These are phyloP conservation scores for Drosophila demipolita DNA, from an alignment of 2,888 invertebrate genomes.

Conservation along the genomic window DNA sequence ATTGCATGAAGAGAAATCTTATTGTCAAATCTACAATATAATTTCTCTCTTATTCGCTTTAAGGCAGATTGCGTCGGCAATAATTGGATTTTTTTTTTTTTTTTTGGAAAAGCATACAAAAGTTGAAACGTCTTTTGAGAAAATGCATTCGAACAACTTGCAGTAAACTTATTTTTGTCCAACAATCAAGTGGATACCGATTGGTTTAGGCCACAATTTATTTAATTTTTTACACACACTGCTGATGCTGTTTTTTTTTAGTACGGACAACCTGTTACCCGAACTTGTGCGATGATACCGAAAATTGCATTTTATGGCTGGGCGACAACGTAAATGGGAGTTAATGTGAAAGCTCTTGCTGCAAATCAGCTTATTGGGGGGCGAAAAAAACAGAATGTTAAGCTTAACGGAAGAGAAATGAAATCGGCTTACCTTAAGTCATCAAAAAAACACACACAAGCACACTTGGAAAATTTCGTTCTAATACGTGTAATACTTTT, in stretches of 20 bases:
- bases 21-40: no score
- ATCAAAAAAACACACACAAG: conserved; percentile 8
- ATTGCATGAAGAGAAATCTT: no score
- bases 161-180: neutral
- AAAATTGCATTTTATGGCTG: conserved; percentile 46
- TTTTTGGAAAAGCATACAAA: neutral
- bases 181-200: neutral
- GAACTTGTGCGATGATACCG: conserved; percentile 37
- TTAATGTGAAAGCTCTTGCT: conserved; percentile 35
- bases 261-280: conserved; percentile 37
- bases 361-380: conserved; percentile 41
- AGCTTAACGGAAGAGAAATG: conserved; percentile 65
- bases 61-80: no score
- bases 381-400: conserved; percentile 19
- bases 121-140: neutral
- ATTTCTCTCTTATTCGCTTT: no score
- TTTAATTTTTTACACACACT: conserved; percentile 9
- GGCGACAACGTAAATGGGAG: conserved; percentile 12
- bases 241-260: neutral
- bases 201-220: conserved; percentile 24
- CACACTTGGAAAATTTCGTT: conserved; percentile 49
- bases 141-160: neutral
- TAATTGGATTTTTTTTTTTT: no score
- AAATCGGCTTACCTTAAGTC: conserved; percentile 68
- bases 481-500: conserved; percentile 52